Conservation (phyloP, 2,888 invertebrate genomes). For the Pheosia tremula region DNA sequence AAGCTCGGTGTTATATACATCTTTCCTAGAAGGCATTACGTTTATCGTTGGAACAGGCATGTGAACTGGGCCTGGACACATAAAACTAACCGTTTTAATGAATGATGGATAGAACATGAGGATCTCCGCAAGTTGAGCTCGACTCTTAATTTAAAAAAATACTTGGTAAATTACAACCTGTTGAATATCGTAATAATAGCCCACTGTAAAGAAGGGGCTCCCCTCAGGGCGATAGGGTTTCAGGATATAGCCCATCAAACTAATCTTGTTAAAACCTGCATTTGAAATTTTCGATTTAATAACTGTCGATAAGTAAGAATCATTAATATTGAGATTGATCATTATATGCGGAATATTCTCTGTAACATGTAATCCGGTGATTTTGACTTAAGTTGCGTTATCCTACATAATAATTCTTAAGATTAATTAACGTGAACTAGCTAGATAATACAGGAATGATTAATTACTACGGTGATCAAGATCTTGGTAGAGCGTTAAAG, state of each 20-base stretch:
- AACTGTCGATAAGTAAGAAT: no score
- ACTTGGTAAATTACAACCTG: no score
- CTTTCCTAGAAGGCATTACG: constrained; percentile 30
- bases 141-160: no score
- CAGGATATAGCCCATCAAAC: no score
- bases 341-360: no score
- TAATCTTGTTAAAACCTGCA: no score
- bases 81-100: neutral
- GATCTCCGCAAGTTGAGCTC: no score
- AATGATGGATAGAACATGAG: neutral
- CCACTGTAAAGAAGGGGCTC: no score
- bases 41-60: constrained; percentile 11
- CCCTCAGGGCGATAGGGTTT: no score
- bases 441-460: neutral
- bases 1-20: constrained; percentile 10
- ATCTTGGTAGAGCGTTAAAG: neutral
- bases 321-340: no score
- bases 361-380: neutral
- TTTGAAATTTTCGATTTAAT: no score
- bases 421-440: neutral
- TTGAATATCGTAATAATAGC: no score
- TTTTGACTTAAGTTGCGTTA: neutral
- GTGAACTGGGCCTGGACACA: constrained; percentile 13
- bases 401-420: neutral
- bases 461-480: neutral